Base-by-base conservation (phyloP, 2,888 invertebrate genomes). In the Lottia gigantea region DNA sequence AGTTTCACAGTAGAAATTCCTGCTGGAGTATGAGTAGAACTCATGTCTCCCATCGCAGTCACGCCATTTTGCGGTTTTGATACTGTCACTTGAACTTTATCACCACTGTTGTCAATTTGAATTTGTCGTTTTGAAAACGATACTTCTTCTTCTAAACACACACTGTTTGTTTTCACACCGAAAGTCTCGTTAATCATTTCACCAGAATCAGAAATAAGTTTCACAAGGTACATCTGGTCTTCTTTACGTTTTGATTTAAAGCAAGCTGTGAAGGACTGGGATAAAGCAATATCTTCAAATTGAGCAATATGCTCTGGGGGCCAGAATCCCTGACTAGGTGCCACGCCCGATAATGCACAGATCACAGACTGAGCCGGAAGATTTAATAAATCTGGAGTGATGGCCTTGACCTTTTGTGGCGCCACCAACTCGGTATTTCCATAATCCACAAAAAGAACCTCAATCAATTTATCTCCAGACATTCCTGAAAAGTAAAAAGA, bases 391-490 rank as follows among this genome's bases (percentile, higher is more conserved):
- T 83, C 78, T n/a, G 76, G 74, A 65, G 78, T 77, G 46, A 84
- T 75, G 11, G 68, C 74, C 67, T 82, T 83, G 46, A 86, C 70
- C 11, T 73, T 71, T 15, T 74, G 75, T 23, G 64, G 67, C 15
- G 77, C 68, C 7, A 83, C 78, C 31, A 74, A 78, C 68, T 87
- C 87, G 47, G 77, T 78, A 76, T 88, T 88, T 6, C 88, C 89
- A 77, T 87, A 88, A 76, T 89, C 89, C 12, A 89, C 83, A 78
- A 85, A 88, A 46, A 76, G 74, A 11, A 88, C 86, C 76, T 85
- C 83, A 11, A 81, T 76, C 61, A 77, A 70, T 3, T 80, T 81
- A 73, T 80, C 81, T 23, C 75, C 73, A 55, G 78, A 74, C 25
- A 82, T 67, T 62, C 83, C 83, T 83, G 77, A 31, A 74, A 66